Evolutionary conservation across 2,888 invertebrate species (phyloP).

Genomic region (Neria commutata): DNA sequence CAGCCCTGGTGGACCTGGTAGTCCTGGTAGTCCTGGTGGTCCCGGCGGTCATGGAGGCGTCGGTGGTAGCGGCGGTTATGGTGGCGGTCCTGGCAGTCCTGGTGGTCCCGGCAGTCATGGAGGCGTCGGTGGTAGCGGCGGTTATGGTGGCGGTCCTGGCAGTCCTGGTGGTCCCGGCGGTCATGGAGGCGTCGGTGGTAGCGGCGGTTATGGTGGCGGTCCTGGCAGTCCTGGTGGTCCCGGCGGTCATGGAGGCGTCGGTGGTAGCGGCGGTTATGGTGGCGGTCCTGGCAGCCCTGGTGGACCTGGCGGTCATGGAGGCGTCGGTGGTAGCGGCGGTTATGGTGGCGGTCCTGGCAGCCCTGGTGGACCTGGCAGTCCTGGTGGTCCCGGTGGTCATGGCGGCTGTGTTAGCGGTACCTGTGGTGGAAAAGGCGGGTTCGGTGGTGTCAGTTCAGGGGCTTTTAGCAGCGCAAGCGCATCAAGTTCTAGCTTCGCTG

Average conservation of each 20-base stretch:
- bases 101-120: conserved; percentile 6
- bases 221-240: background rate
- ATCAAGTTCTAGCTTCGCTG: conserved; percentile 14
- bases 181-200: background rate
- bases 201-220: conserved; percentile 12
- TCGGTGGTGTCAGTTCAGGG: conserved; percentile 23
- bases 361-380: conserved; percentile 18
- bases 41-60: conserved; percentile 14
- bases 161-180: conserved; percentile 10
- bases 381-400: conserved; percentile 5
- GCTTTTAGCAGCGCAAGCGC: conserved; percentile 35
- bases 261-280: conserved; percentile 14
- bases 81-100: conserved; percentile 12
- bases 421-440: conserved; percentile 3
- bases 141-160: conserved; percentile 1
- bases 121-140: conserved; percentile 3
- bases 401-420: conserved; percentile 18
- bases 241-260: background rate
- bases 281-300: conserved; percentile 44
- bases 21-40: conserved; percentile 17
- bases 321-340: conserved; percentile 66
- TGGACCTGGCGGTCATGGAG: conserved; percentile 42
- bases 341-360: conserved; percentile 68
- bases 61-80: conserved; percentile 6
- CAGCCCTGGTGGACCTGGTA: conserved; percentile 10